Base-by-base conservation (phyloP, 2,797 vertebrate species). In the Etheostoma perlongum region DNA sequence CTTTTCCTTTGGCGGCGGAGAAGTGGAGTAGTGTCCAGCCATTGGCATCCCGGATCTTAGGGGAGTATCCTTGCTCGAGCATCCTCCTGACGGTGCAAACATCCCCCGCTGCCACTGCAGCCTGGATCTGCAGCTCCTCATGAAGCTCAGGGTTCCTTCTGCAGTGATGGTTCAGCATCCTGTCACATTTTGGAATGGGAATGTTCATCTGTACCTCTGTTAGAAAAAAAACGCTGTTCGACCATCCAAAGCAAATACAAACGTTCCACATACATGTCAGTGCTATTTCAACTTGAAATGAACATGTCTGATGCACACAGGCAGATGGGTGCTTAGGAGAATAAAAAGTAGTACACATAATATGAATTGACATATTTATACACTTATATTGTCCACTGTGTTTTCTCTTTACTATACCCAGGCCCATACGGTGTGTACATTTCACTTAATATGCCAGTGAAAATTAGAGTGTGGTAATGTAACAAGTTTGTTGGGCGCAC, bases 91-190 rank as follows among this genome's bases (percentile, higher is more conserved):
- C 98, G 0, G 97, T 98, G 95, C 96, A 98, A 21, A 99, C 97
- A 93, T 99, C 98, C 25, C 98, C 98, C 0, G 97, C 97, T 3
- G 97, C 98, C 82, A 99, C 98, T 0, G 98, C 98, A 65, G 97
- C 97, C 95, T 99, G 98, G 84, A 99, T 99, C 96, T 99, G 98
- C 95, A 99, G 93, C 94, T 99, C 98, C 90, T 99, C 98, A 93
- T 98, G 98, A 68, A 99, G 96, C 83, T 99, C 98, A 75, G 97
- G 97, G 94, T 99, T 99, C 93, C 98, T 96, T 92, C 97, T 95
- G 93, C 98, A 99, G 92, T 99, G 98, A 94, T 99, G 98, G 96
- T 98, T 98, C 96, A 99, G 97, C 98, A 99, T 99, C 96, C 97
- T 99, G 95, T 95, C 95, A 95, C 95, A 94, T 95, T 91, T 93